A percentile compares a stretch with the other conserved stretches of the same genome.
Evolutionary conservation across 1,140 invertebrate species (phyloP).

Genomic region (Hesperophylax magnus): DNA sequence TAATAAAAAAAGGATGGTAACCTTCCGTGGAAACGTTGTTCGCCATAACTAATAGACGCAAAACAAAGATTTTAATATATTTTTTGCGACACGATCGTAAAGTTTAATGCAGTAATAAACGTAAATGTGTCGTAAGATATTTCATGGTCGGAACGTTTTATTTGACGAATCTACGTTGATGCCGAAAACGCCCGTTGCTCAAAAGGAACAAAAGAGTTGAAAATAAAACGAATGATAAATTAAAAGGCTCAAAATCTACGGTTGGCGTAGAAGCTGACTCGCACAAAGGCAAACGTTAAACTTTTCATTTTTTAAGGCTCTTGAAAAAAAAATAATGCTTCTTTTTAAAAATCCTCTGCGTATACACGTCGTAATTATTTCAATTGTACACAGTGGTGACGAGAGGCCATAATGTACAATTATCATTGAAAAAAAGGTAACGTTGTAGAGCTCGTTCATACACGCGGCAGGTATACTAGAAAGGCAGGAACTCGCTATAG

Average conservation of each 20-base stretch:
- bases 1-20: background rate
- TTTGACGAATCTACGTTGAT: too few species aligned
- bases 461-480: background rate
- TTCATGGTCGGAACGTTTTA: too few species aligned
- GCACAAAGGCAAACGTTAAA: too few species aligned
- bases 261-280: too few species aligned
- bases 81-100: background rate
- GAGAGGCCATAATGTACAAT: slow-evolving; percentile 31
- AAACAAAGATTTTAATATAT: background rate
- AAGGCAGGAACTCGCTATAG: slow-evolving; percentile 22
- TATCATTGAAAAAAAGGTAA: slow-evolving; percentile 39
- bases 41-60: background rate
- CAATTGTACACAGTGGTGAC: background rate
- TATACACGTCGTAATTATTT: background rate
- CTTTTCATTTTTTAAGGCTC: too few species aligned
- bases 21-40: background rate
- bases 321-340: too few species aligned
- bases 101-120: background rate
- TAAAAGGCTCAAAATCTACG: background rate
- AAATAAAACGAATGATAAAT: background rate
- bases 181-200: too few species aligned
- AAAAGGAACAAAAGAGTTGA: background rate
- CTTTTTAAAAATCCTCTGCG: too few species aligned
- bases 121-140: background rate
- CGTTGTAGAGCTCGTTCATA: slow-evolving; percentile 10